phyloP scores from a whole-genome alignment of 2,888 invertebrate genomes.

The Panzeria rudis region DNA sequence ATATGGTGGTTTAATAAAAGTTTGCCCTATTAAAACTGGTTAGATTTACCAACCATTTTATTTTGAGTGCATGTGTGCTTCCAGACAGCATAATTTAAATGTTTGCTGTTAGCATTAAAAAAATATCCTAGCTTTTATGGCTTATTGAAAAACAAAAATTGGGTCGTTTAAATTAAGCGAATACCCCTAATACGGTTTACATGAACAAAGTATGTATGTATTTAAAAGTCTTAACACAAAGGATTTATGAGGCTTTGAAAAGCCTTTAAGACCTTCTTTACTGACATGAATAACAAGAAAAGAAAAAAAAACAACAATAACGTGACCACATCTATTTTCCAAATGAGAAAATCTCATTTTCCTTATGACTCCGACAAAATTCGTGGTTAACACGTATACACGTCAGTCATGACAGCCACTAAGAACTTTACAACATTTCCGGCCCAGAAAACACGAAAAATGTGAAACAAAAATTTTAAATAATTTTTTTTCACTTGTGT shows the following conservation, averaged over 20 bases:
- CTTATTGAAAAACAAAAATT: too few relatives aligned
- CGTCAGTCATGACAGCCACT: constrained; percentile 38
- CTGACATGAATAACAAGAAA: constrained; percentile 18
- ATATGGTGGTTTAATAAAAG: too few relatives aligned
- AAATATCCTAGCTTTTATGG: too few relatives aligned
- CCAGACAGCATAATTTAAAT: too few relatives aligned
- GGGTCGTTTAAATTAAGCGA: constrained; percentile 10
- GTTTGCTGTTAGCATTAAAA: not conserved
- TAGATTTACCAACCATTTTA: too few relatives aligned
- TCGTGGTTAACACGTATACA: constrained; percentile 58
- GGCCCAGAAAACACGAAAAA: constrained; percentile 67
- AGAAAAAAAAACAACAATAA: constrained; percentile 27
- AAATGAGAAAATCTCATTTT: constrained; percentile 20
- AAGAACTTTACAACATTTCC: constrained; percentile 67
- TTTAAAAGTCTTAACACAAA: constrained; percentile 45
- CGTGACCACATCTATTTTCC: constrained; percentile 63
- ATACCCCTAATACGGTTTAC: constrained; percentile 22
- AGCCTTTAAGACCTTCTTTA: constrained; percentile 46
- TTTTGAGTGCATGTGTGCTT: too few relatives aligned
- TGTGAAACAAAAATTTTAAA: constrained; percentile 30
- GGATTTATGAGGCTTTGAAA: constrained; percentile 59
- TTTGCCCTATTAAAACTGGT: too few relatives aligned
- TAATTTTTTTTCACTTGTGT: constrained; percentile 37
- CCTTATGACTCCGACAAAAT: constrained; percentile 28
- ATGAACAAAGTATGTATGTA: constrained; percentile 11